A percentile compares a stretch with the other conserved stretches of the same genome.
Conservation (phyloP, 2,113 vertebrate species). For the Aegypius monachus region DNA sequence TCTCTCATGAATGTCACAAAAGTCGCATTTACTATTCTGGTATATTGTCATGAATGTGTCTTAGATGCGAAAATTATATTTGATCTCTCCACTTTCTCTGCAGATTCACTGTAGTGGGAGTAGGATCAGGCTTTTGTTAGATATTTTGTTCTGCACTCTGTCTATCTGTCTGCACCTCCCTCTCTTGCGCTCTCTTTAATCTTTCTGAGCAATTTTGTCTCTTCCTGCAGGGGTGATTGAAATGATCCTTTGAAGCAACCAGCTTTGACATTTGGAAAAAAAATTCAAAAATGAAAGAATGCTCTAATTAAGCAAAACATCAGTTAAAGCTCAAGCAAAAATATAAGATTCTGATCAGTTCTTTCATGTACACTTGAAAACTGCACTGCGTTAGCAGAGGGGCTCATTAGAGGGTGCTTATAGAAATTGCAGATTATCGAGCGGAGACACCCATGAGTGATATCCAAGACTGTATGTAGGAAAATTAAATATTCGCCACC, state of each 20-base stretch:
- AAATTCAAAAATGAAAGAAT: neutral
- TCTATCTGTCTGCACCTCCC: neutral
- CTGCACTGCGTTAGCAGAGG: neutral
- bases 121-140: neutral
- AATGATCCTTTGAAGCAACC: constrained; percentile 44
- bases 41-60: neutral
- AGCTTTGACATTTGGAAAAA: constrained; percentile 5
- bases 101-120: constrained; percentile 8
- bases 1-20: neutral
- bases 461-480: neutral
- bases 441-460: neutral
- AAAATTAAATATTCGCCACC: neutral
- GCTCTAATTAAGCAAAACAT: constrained; percentile 35
- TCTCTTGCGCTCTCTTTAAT: neutral
- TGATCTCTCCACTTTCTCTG: neutral
- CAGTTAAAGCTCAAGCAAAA: constrained; percentile 8
- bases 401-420: neutral
- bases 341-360: neutral
- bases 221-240: constrained; percentile 14
- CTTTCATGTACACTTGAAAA: neutral
- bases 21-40: neutral
- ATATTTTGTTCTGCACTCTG: neutral
- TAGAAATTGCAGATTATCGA: neutral
- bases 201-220: constrained; percentile 30
- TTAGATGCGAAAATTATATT: constrained; percentile 10